Evolutionary conservation across 1,140 invertebrate species (phyloP).

Genomic region (Drosophila nikananu): DNA sequence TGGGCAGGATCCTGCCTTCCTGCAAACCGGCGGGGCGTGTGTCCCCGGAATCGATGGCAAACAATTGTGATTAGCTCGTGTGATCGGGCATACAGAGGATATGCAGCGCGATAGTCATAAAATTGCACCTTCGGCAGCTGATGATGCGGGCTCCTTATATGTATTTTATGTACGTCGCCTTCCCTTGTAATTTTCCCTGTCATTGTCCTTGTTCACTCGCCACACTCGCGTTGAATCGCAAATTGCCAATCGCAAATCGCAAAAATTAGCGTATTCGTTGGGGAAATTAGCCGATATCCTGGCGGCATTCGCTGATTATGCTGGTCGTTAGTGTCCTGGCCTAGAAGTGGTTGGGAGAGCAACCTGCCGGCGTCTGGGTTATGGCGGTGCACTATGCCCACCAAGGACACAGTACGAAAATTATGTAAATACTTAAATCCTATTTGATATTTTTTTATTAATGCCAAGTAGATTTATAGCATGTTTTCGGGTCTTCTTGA

Average conservation of each 20-base stretch:
- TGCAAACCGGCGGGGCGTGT: slow-evolving; percentile 31
- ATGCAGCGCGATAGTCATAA: slow-evolving; percentile 24
- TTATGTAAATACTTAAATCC: not conserved
- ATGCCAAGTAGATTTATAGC: too few species aligned
- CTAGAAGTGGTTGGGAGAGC: not conserved
- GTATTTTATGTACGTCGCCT: not conserved
- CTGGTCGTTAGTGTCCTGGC: slow-evolving; percentile 33
- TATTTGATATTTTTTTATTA: too few species aligned
- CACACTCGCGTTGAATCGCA: slow-evolving; percentile 36
- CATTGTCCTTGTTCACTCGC: slow-evolving; percentile 44
- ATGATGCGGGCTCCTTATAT: slow-evolving; percentile 30
- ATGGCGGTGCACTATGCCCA: slow-evolving; percentile 9
- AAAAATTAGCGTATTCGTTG: slow-evolving; percentile 71
- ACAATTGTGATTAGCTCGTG: slow-evolving; percentile 42
- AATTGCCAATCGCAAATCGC: slow-evolving; percentile 15
- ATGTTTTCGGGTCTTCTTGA: too few species aligned
- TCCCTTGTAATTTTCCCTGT: slow-evolving; percentile 14
- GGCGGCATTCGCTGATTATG: slow-evolving; percentile 44
- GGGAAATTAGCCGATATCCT: slow-evolving; percentile 47
- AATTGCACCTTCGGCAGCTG: slow-evolving; percentile 50
- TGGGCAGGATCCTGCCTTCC: slow-evolving; percentile 4
- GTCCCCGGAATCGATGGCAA: slow-evolving; percentile 15
- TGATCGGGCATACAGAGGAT: slow-evolving; percentile 23
- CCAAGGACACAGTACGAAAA: not conserved
- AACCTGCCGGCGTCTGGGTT: slow-evolving; percentile 1